A percentile compares a stretch with the other conserved stretches of the same genome.
Conservation (phyloP, 2,888 invertebrate species). For the Oscheius sp. region DNA sequence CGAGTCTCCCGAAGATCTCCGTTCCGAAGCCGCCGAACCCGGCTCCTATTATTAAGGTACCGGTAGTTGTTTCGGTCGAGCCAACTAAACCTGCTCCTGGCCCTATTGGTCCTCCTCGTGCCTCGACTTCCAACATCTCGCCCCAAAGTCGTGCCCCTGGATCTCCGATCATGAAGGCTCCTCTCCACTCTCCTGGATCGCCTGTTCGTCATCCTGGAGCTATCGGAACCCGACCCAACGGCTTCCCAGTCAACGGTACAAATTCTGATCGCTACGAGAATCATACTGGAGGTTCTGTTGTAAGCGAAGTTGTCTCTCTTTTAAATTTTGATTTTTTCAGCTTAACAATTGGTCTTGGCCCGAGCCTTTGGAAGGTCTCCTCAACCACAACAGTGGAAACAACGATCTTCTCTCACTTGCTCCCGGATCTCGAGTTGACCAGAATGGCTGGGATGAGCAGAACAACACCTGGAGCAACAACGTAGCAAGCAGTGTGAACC, state of each 20-base stretch:
- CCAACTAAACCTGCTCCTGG: constrained; percentile 43
- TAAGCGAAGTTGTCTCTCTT: neutral
- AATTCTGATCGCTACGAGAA: constrained; percentile 13
- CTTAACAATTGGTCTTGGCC: constrained; percentile 39
- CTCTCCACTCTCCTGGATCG: constrained; percentile 33
- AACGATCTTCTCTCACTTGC: constrained; percentile 20
- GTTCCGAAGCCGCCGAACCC: constrained; percentile 63
- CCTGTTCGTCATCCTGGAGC: constrained; percentile 41
- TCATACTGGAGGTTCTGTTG: neutral
- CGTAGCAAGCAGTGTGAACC: neutral
- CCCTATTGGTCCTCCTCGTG: constrained; percentile 39
- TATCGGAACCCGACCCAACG: constrained; percentile 43
- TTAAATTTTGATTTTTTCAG: constrained; percentile 1
- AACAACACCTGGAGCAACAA: constrained; percentile 34
- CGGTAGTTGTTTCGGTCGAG: constrained; percentile 39
- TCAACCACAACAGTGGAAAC: neutral
- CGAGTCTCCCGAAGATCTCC: constrained; percentile 57
- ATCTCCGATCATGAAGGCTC: constrained; percentile 22
- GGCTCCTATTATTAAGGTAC: constrained; percentile 53
- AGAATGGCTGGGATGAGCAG: constrained; percentile 39
- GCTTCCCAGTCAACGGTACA: constrained; percentile 28
- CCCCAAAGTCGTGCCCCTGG: constrained; percentile 20
- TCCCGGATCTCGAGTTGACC: constrained; percentile 22
- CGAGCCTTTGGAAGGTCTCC: constrained; percentile 26
- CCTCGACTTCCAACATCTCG: constrained; percentile 5